Evolutionary conservation across 2,113 vertebrate species (phyloP).

Genomic region (Tylochromis polylepis): DNA sequence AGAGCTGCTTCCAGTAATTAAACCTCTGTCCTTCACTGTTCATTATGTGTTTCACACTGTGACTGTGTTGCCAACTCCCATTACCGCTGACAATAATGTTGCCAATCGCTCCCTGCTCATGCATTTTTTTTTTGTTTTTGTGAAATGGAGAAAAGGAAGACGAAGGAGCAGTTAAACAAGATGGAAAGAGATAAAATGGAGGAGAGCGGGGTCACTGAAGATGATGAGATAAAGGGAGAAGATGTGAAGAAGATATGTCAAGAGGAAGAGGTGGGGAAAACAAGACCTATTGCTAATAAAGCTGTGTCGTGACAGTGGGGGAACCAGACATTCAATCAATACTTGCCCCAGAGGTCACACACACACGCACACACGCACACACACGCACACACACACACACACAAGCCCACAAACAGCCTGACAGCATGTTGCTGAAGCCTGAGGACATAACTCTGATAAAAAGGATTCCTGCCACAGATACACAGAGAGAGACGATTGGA

Average conservation of each 20-base stretch:
- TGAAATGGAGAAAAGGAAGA: neutral
- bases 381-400: neutral
- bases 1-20: constrained; percentile 14
- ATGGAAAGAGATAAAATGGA: neutral
- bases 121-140: neutral
- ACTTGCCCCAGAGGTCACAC: constrained; percentile 19
- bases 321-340: constrained; percentile 60
- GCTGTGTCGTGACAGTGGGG: constrained; percentile 50
- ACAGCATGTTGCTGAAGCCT: constrained; percentile 9
- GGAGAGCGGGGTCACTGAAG: neutral
- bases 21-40: constrained; percentile 11
- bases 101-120: neutral
- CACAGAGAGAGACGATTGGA: neutral
- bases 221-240: neutral
- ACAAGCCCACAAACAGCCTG: neutral
- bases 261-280: constrained; percentile 6
- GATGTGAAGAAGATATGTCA: constrained; percentile 16
- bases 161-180: neutral
- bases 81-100: neutral
- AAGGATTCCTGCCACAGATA: constrained; percentile 49
- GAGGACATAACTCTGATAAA: constrained; percentile 39
- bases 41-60: constrained; percentile 3
- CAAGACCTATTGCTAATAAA: constrained; percentile 52
- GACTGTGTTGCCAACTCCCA: neutral
- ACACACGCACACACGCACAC: neutral